A percentile compares a stretch with the other conserved stretches of the same genome.
Evolutionary conservation across 1,140 invertebrate genomes (phyloP).

Genomic region (Harlomillsia oculata): DNA sequence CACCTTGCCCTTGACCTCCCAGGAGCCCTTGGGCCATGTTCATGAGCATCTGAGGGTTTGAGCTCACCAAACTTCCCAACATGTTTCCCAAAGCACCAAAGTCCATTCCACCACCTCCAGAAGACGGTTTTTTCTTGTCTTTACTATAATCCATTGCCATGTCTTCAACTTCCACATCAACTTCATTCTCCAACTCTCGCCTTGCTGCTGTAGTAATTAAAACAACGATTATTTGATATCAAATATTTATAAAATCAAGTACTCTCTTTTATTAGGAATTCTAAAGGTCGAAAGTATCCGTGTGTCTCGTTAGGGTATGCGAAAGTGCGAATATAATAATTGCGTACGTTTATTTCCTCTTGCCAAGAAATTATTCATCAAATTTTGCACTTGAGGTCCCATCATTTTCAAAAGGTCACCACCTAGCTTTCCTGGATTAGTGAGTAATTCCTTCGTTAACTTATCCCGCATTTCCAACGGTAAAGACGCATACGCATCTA

Average conservation of each 20-base stretch:
- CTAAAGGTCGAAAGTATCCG: background rate
- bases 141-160: conserved; percentile 27
- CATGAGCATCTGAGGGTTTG: conserved; percentile 33
- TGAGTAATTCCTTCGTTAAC: conserved; percentile 29
- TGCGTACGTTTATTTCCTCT: too few relatives aligned
- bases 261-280: background rate
- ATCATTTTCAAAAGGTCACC: conserved; percentile 26
- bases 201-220: background rate
- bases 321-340: too few relatives aligned
- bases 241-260: background rate
- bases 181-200: conserved; percentile 16
- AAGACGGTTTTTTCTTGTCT: conserved; percentile 1
- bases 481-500: conserved; percentile 27
- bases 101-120: conserved; percentile 22
- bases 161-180: conserved; percentile 15
- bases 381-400: conserved; percentile 30
- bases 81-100: conserved; percentile 23
- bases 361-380: too few relatives aligned
- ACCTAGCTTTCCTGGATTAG: conserved; percentile 32
- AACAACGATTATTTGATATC: background rate
- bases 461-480: conserved; percentile 33
- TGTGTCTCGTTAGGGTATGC: too few relatives aligned
- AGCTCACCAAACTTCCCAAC: conserved; percentile 26
- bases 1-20: conserved; percentile 20
- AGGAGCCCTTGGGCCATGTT: conserved; percentile 22